Conservation (phyloP, 2,797 vertebrate genomes). For the Chiroxiphia lanceolata region DNA sequence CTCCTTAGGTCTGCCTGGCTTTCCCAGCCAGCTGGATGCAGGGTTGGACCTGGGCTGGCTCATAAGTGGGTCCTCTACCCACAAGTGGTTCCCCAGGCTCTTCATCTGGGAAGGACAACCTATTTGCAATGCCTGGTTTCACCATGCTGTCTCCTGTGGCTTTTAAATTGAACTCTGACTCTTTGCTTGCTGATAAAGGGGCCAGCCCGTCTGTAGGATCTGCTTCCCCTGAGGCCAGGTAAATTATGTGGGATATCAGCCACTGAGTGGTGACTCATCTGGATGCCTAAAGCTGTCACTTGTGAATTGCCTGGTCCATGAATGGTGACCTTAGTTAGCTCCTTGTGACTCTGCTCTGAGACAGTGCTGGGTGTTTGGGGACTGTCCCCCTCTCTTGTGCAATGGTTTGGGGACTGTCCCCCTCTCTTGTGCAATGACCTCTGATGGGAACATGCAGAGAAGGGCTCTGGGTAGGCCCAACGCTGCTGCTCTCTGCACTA, state of each 20-base stretch:
- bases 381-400: background rate
- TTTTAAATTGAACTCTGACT: background rate
- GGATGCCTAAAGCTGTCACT: background rate
- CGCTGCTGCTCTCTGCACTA: background rate
- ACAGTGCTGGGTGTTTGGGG: background rate
- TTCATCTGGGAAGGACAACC: background rate
- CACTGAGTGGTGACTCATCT: background rate
- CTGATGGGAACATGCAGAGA: background rate
- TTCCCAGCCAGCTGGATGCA: background rate
- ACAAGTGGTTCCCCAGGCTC: background rate
- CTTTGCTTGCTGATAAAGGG: background rate
- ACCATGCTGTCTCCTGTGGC: background rate
- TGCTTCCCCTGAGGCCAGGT: background rate
- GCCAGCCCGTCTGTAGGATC: background rate
- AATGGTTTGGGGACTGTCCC: background rate
- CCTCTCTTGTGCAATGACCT: background rate
- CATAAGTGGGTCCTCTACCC: background rate
- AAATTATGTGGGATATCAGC: background rate
- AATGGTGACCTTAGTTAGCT: background rate
- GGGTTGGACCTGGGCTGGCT: background rate
- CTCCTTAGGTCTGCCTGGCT: background rate
- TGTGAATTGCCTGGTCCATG: background rate
- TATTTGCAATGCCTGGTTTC: background rate
- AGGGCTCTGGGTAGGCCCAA: background rate
- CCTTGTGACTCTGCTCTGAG: background rate